A percentile compares a stretch with the other conserved stretches of the same genome.
Evolutionary conservation across 2,888 invertebrate genomes (phyloP).

Genomic region (Digitonthophagus gazella): DNA sequence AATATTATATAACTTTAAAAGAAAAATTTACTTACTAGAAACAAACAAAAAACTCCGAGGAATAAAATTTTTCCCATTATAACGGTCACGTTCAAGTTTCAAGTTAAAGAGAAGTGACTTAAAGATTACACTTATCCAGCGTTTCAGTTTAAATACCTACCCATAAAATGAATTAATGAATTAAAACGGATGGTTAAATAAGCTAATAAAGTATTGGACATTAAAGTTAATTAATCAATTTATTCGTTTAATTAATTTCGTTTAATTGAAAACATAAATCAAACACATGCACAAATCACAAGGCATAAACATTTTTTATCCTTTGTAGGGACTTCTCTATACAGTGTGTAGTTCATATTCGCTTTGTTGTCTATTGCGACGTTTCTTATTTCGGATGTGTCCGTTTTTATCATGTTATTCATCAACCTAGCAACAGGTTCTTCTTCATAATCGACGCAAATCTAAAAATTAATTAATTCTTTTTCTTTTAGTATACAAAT

Average conservation of each 20-base stretch:
- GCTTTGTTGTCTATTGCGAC: conserved; percentile 3
- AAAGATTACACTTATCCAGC: no score
- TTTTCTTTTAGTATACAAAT: no score
- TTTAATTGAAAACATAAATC: not conserved
- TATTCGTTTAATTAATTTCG: no score
- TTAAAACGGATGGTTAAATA: no score
- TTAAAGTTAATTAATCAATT: not conserved
- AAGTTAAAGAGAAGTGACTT: no score
- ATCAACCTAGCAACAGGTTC: not conserved
- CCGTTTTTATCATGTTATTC: not conserved
- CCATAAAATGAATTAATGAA: no score
- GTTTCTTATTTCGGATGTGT: not conserved
- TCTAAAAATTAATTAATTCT: no score
- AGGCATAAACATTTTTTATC: conserved; percentile 6
- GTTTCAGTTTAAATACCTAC: no score
- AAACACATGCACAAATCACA: not conserved
- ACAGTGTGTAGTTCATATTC: conserved; percentile 7
- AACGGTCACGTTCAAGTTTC: no score
- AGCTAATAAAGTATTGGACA: not conserved
- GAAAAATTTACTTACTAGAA: not conserved
- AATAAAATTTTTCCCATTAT: no score
- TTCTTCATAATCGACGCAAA: not conserved
- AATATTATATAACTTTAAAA: not conserved
- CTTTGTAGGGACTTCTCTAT: not conserved
- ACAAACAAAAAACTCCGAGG: no score